Base-by-base conservation (phyloP, 2,113 vertebrate genomes). In the Cochlearius cochlearius region DNA sequence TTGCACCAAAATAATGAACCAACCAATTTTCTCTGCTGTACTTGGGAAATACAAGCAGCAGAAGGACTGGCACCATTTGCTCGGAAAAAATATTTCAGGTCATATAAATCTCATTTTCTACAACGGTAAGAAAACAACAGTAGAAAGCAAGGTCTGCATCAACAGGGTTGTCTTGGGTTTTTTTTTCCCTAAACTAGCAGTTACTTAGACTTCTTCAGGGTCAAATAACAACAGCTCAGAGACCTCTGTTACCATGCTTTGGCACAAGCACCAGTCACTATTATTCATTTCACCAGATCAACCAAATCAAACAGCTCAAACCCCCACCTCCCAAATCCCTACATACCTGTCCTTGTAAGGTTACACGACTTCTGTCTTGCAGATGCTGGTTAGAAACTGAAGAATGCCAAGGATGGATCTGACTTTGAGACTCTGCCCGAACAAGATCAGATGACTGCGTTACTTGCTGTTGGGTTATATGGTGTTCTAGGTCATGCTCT, bases 291-390 rank as follows among this genome's bases (percentile, higher is more conserved):
- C 78, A 95, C 7, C 49, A 30, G 2, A 92, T 19, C 23, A 63
- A 88, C 5, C 39, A 86, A 86, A 85, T 7, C 10, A 43, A 72
- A 23, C 29, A 47, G 52, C 14, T 52, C 66, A 50, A 68, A 4
- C 13, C 23, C 34, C 5, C 14, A 14, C 12, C 1, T 17, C 50
- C 43, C 49, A 53, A 74, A 86, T 11, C 50, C n/a, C 50, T 67
- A 91, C 98, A 82, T 98, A 98, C 98, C 98, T 98, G 98, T 88
- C 96, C 97, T 64, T 98, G 98, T 83, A 82, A 97, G 82, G 94
- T 80, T 20, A 89, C 50, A 45, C 89, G 96, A 68, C 90, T 97
- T 96, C 97, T 93, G 56, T 98, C 98, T 62, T 97, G 98, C 71
- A 96, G 86, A 83, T 97, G 97, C 60, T 97, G 98, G 93, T 96